Percentiles rank a stretch among this genome's conserved stretches.
These are phyloP conservation scores for Odocoileus hemionus DNA, from an alignment of 2,113 vertebrate species.

Conservation along the genomic window DNA sequence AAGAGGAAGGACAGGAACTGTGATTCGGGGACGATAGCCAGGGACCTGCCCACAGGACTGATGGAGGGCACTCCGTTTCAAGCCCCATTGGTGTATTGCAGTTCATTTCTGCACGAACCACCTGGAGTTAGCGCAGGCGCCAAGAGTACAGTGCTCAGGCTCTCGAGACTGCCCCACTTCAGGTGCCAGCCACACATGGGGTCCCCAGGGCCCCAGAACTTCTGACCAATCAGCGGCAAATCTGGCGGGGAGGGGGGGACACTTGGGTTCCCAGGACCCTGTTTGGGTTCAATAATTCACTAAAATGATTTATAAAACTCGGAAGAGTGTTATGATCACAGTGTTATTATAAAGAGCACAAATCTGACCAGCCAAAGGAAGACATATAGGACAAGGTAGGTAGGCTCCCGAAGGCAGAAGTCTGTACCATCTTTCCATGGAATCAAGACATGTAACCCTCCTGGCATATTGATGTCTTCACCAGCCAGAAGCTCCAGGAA, in stretches of 20 bases:
- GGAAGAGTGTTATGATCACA: background rate
- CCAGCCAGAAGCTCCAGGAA: background rate
- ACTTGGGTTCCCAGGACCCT: background rate
- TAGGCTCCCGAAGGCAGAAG: background rate
- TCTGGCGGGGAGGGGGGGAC: accelerated
- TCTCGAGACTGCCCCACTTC: background rate
- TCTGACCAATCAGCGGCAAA: background rate
- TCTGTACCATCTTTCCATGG: background rate
- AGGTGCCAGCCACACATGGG: background rate
- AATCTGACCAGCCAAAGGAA: background rate
- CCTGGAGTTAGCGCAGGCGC: background rate
- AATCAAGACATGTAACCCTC: background rate
- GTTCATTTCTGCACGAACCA: background rate
- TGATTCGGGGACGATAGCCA: too few relatives aligned
- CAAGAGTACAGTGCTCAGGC: background rate
- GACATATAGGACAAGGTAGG: background rate
- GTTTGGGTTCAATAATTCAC: background rate
- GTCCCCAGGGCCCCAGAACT: background rate
- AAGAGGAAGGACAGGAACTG: background rate
- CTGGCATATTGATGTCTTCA: background rate
- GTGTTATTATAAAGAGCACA: background rate
- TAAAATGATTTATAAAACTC: background rate
- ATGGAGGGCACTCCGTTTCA: background rate
- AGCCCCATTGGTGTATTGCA: too few relatives aligned
- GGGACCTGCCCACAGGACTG: background rate